Percentiles rank a stretch among this genome's conserved stretches.
phyloP scores from a whole-genome alignment of 2,113 vertebrate species.

The Callochromis pleurospilus region DNA sequence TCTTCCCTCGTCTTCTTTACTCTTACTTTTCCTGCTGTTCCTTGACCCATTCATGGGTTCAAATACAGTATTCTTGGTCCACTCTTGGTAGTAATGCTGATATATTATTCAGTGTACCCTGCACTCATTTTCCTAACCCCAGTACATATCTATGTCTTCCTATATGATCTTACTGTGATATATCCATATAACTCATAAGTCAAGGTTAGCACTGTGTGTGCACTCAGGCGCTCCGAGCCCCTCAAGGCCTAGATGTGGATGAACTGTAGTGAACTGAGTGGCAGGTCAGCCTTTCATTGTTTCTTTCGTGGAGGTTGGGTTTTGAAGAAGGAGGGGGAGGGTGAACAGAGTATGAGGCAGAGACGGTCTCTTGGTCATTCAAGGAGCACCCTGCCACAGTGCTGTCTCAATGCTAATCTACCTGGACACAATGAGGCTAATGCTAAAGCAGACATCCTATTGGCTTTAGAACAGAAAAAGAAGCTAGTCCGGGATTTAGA shows the following conservation, averaged over 20 bases:
- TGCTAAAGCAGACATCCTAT: background rate
- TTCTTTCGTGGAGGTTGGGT: background rate
- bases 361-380: slow-evolving; percentile 8
- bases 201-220: background rate
- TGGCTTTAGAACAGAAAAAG: background rate
- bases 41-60: background rate
- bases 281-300: slow-evolving; percentile 20
- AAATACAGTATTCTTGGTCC: background rate
- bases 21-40: background rate
- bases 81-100: background rate
- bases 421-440: slow-evolving; percentile 52
- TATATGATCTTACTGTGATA: background rate
- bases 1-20: slow-evolving; percentile 22
- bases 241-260: slow-evolving; percentile 3
- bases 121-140: background rate
- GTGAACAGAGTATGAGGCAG: background rate
- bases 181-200: background rate
- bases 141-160: background rate
- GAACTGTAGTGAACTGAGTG: background rate
- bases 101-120: background rate
- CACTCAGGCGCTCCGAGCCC: background rate
- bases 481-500: background rate
- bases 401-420: slow-evolving; percentile 13
- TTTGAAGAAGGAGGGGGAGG: background rate
- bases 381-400: background rate